Evolutionary conservation across 2,113 vertebrate genomes (phyloP).

Genomic region (Hystrix brachyura): DNA sequence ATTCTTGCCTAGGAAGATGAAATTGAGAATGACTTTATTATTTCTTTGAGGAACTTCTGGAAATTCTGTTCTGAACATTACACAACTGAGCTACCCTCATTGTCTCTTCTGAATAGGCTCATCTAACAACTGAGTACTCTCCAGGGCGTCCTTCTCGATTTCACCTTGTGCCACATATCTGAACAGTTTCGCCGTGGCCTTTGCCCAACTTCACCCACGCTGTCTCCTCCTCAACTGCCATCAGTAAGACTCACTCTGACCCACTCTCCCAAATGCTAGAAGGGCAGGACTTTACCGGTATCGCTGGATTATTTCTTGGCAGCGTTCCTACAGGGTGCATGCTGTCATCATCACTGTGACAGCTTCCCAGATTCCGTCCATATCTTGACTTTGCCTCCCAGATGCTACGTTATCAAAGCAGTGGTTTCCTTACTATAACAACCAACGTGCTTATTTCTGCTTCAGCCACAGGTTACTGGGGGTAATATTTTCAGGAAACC

Average conservation of each 20-base stretch:
- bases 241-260: not conserved
- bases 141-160: not conserved
- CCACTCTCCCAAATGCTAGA: not conserved
- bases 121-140: not conserved
- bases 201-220: not conserved
- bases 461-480: not conserved
- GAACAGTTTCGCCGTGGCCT: not conserved
- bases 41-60: not conserved
- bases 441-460: not conserved
- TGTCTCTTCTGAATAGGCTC: not conserved
- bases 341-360: no score
- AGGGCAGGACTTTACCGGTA: no score
- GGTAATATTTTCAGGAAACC: not conserved
- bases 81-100: not conserved
- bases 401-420: not conserved
- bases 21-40: constrained; percentile 3
- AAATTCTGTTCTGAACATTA: not conserved
- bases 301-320: no score
- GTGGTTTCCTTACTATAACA: not conserved
- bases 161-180: not conserved
- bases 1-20: not conserved
- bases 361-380: not conserved
- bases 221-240: fast-evolving
- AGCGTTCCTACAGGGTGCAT: no score
- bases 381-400: not conserved